These are phyloP conservation scores for Cybosia mesomella DNA, from an alignment of 2,888 invertebrate genomes.

Conservation along the genomic window DNA sequence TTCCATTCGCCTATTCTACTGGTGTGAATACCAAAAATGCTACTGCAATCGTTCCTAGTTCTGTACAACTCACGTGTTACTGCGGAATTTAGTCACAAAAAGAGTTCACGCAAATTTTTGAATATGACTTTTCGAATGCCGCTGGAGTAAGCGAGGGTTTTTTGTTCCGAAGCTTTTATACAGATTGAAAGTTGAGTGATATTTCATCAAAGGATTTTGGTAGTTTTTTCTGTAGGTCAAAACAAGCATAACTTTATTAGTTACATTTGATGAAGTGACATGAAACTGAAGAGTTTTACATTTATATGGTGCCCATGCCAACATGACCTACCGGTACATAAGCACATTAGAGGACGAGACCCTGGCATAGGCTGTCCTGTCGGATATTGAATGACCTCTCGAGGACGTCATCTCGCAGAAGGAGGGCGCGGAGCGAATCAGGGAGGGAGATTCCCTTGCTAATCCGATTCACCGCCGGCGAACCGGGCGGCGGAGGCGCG, in stretches of 20 bases:
- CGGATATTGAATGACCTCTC: too few relatives aligned
- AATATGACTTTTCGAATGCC: conserved; percentile 48
- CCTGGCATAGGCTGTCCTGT: too few relatives aligned
- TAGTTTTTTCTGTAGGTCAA: not conserved
- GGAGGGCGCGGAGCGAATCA: too few relatives aligned
- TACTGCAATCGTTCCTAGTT: conserved; percentile 54
- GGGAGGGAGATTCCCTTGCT: too few relatives aligned
- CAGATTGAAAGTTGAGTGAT: conserved; percentile 3
- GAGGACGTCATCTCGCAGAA: too few relatives aligned
- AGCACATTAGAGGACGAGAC: too few relatives aligned
- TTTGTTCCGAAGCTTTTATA: conserved; percentile 24
- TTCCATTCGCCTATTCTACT: conserved; percentile 68
- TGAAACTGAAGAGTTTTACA: too few relatives aligned
- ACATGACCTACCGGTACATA: too few relatives aligned
- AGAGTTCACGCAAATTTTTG: conserved; percentile 46
- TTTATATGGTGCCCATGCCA: too few relatives aligned
- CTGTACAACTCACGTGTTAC: conserved; percentile 50
- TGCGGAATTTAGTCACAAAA: conserved; percentile 42
- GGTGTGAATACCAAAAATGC: conserved; percentile 69
- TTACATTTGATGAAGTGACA: not conserved
- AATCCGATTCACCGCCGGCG: too few relatives aligned
- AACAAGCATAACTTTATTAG: not conserved
- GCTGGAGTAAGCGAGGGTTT: conserved; percentile 10
- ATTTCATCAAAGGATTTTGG: not conserved
- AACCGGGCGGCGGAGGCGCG: too few relatives aligned